Evolutionary conservation across 2,113 vertebrate species (phyloP).

Genomic region (Parus major): DNA sequence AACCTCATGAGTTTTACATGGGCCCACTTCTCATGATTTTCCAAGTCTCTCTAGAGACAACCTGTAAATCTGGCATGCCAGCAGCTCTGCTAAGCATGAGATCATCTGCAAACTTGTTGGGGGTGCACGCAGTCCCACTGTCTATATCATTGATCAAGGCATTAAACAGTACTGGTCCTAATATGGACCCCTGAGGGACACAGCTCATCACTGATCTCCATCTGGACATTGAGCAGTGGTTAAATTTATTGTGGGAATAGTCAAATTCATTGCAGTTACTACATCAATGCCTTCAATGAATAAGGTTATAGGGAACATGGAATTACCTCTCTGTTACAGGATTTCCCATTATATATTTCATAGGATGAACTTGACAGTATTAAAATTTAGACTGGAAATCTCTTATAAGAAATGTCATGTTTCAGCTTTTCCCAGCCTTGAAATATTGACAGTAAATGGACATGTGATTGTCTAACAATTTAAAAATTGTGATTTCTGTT

Average conservation of each 20-base stretch:
- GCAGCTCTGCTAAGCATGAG: background rate
- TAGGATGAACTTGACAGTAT: background rate
- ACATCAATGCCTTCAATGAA: background rate
- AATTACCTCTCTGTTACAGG: background rate
- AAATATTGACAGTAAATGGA: background rate
- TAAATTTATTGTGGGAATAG: background rate
- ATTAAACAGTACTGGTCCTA: background rate
- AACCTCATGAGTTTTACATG: background rate
- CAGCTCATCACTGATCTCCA: background rate
- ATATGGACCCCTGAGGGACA: fast-evolving
- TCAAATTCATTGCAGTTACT: background rate
- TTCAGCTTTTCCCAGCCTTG: background rate
- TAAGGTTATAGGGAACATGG: background rate
- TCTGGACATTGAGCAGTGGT: background rate
- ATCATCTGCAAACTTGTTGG: background rate
- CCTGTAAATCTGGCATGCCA: background rate
- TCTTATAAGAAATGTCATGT: background rate
- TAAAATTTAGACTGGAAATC: background rate
- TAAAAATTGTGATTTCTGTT: background rate
- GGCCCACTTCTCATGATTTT: background rate
- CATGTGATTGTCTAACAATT: background rate
- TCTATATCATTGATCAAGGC: background rate
- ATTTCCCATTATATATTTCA: background rate
- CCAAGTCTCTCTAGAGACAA: background rate
- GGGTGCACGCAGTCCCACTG: background rate